Percentiles rank a stretch among this genome's conserved stretches.
Evolutionary conservation across 2,888 invertebrate species (phyloP).

Genomic region (Thera britannica): DNA sequence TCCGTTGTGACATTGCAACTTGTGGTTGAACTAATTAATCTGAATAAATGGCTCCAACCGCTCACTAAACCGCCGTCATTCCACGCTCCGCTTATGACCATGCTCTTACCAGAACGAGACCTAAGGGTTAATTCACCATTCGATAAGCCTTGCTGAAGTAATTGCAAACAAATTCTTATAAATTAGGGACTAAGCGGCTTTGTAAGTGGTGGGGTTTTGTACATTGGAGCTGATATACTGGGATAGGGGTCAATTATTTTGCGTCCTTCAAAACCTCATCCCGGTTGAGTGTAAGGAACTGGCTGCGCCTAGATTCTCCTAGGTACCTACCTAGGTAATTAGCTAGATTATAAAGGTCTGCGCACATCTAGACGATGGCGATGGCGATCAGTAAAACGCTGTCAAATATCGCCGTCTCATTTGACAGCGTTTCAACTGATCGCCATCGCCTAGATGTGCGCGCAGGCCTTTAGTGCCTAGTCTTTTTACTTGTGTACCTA

Average conservation of each 20-base stretch:
- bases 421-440: too few species aligned
- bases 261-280: too few species aligned
- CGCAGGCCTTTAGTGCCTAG: neutral
- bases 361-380: too few species aligned
- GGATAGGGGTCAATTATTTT: too few species aligned
- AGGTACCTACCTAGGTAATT: neutral
- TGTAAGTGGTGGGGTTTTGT: slow-evolving; percentile 9
- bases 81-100: slow-evolving; percentile 12
- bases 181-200: slow-evolving; percentile 27
- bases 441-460: too few species aligned
- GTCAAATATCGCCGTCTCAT: too few species aligned
- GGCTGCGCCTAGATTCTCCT: neutral
- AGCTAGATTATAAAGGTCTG: too few species aligned
- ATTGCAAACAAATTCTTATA: slow-evolving; percentile 32
- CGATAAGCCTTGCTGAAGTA: slow-evolving; percentile 21
- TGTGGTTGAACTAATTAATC: too few species aligned
- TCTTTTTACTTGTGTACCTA: neutral
- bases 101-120: neutral
- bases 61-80: neutral
- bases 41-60: neutral
- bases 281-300: too few species aligned
- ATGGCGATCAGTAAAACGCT: too few species aligned
- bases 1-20: too few species aligned
- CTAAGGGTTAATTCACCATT: slow-evolving; percentile 29
- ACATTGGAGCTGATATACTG: neutral